phyloP scores from a whole-genome alignment of 2,113 vertebrate genomes.

The Euleptes europaea region DNA sequence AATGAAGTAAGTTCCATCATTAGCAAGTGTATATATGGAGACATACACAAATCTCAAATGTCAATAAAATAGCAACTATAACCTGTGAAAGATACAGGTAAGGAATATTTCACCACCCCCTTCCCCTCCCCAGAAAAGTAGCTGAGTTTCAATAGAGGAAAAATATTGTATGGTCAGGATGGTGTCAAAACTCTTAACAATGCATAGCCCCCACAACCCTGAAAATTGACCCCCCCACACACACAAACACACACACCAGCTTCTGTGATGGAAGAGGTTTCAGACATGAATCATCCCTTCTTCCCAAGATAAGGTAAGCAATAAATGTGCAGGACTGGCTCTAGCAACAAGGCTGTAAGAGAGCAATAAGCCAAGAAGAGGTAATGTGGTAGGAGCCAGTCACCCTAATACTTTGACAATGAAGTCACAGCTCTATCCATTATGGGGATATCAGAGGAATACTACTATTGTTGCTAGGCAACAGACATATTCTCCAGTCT shows the following conservation, averaged over 20 bases:
- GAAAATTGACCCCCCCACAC: not conserved
- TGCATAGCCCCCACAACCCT: not conserved
- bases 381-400: not conserved
- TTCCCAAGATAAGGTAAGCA: not conserved
- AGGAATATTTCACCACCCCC: not conserved
- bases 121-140: too few relatives aligned
- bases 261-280: not conserved
- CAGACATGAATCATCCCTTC: too few relatives aligned
- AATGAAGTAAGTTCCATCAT: constrained; percentile 43
- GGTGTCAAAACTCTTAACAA: not conserved
- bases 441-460: too few relatives aligned
- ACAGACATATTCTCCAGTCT: too few relatives aligned
- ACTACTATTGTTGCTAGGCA: too few relatives aligned
- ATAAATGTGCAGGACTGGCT: not conserved
- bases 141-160: not conserved
- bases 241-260: too few relatives aligned
- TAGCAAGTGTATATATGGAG: constrained; percentile 14
- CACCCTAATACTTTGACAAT: not conserved
- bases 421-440: not conserved
- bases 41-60: not conserved
- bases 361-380: too few relatives aligned
- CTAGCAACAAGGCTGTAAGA: too few relatives aligned
- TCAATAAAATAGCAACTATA: not conserved
- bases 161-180: not conserved
- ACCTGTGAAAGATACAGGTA: not conserved